Percentiles rank a stretch among this genome's conserved stretches.
phyloP scores from a whole-genome alignment of 2,888 invertebrate genomes.

The Mellilla xanthometata region DNA sequence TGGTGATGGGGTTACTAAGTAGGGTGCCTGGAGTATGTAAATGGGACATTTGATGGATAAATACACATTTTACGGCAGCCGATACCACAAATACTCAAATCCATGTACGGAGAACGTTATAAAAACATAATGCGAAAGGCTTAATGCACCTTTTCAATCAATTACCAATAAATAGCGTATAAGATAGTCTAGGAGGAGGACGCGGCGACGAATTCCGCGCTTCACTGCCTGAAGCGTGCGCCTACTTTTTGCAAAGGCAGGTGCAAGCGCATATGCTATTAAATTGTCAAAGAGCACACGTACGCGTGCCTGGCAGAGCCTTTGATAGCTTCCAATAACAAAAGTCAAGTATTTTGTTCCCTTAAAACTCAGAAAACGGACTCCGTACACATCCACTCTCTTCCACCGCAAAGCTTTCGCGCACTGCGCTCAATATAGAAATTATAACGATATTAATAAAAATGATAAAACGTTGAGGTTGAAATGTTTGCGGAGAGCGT shows the following conservation, averaged over 20 bases:
- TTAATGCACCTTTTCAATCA: slow-evolving; percentile 78
- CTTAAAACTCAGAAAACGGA: slow-evolving; percentile 4
- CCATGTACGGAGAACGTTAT: slow-evolving; percentile 51
- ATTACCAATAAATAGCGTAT: slow-evolving; percentile 78
- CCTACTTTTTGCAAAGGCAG: slow-evolving; percentile 79
- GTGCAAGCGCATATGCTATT: slow-evolving; percentile 79
- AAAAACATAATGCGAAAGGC: slow-evolving; percentile 56
- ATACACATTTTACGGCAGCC: slow-evolving; percentile 33
- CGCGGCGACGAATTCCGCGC: slow-evolving; percentile 77
- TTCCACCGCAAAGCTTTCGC: slow-evolving; percentile 8
- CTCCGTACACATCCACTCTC: background rate
- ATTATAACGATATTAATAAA: slow-evolving; percentile 22
- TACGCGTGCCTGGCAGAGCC: slow-evolving; percentile 54
- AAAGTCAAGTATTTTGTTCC: slow-evolving; percentile 52
- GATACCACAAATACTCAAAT: slow-evolving; percentile 35
- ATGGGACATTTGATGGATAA: slow-evolving; percentile 21
- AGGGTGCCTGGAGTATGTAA: slow-evolving; percentile 31
- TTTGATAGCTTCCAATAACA: slow-evolving; percentile 68
- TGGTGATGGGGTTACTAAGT: slow-evolving; percentile 11
- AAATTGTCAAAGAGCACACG: slow-evolving; percentile 79
- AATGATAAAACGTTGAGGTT: slow-evolving; percentile 34
- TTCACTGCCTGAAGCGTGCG: slow-evolving; percentile 75
- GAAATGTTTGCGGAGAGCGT: slow-evolving; percentile 47
- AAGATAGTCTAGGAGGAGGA: slow-evolving; percentile 68
- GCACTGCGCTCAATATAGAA: slow-evolving; percentile 1